Evolutionary conservation across 2,888 invertebrate genomes (phyloP), one percentile per base, ranked within the genome.

Genomic region (Drosophila prolongata): DNA sequence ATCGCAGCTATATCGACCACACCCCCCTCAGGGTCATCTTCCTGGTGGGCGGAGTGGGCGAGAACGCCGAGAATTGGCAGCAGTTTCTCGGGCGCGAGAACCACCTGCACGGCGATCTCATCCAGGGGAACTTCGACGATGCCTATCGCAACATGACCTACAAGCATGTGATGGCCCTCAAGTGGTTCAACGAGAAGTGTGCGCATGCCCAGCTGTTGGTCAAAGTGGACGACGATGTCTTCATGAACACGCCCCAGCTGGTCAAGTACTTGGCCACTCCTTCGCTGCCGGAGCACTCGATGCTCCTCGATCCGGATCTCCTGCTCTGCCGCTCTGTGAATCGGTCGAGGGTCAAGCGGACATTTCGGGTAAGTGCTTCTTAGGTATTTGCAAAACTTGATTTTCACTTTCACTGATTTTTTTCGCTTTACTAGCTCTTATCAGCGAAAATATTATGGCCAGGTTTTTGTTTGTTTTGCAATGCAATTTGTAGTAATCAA

Each of bases 61-160:
- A 93, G 0, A 75, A 80, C 90, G 93, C 91, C 0, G 56, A 37
- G n/a, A 89, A 90, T 47, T 64, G 94, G 10, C 87, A 91, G 34
- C 67, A 78, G 2, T 70, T 82, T 27, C 80, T 95, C 11, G 88
- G 92, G 9, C 86, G 92, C 6, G 96, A 96, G 87, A 94, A 94
- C 82, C 84, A 87, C 0, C 86, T 90, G 0, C 93, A 94, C 81
- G 93, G 93, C 0, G 97, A 97, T 86, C 93, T 97, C 55, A 94
- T 97, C 16, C 96, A 96, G 88, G 97, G 97, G 0, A 95, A 93
- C 65, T 97, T 97, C 84, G 77, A 93, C 43, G 97, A 97, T 92
- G 94, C 95, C 0, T 97, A 97, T 87, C 93, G 95, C 54, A 97
- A 97, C 91, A 94, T 97, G 92, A 97, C 97, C 0, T 95, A 97